Conservation (phyloP, 2,113 vertebrate genomes). For the Myiozetetes cayanensis region DNA sequence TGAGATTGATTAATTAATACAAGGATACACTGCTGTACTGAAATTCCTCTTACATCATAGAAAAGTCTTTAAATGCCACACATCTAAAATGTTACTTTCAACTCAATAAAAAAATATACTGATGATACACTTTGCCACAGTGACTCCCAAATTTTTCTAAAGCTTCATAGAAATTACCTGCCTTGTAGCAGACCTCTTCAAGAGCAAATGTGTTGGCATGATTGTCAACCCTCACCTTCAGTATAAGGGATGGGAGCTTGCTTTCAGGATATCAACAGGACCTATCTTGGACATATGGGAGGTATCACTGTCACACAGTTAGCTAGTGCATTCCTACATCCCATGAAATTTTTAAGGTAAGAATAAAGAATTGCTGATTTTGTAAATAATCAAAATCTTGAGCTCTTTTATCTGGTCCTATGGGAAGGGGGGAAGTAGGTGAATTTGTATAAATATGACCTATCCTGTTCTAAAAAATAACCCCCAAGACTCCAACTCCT, state of each 20-base stretch:
- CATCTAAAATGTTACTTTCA: not conserved
- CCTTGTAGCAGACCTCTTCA: not conserved
- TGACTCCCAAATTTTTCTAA: not conserved
- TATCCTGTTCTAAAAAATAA: not conserved
- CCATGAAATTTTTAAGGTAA: not conserved
- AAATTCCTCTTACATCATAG: not conserved
- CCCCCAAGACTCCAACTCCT: not conserved
- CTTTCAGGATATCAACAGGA: not conserved
- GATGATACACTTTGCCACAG: not conserved
- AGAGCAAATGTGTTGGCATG: fast-evolving
- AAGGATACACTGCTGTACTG: not conserved
- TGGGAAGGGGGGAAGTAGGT: not conserved
- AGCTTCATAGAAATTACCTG: not conserved
- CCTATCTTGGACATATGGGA: not conserved
- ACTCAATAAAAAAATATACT: not conserved
- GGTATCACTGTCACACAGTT: not conserved
- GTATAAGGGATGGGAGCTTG: not conserved
- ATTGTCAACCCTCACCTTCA: not conserved
- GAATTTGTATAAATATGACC: not conserved
- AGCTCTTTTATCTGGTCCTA: not conserved
- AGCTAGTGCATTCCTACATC: not conserved
- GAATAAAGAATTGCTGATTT: not conserved
- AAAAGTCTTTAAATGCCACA: not conserved
- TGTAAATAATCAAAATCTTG: constrained; percentile 32
- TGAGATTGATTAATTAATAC: not conserved